A percentile compares a stretch with the other conserved stretches of the same genome.
phyloP scores from a whole-genome alignment of 2,888 invertebrate genomes.

The Lacanobia wlatinum region DNA sequence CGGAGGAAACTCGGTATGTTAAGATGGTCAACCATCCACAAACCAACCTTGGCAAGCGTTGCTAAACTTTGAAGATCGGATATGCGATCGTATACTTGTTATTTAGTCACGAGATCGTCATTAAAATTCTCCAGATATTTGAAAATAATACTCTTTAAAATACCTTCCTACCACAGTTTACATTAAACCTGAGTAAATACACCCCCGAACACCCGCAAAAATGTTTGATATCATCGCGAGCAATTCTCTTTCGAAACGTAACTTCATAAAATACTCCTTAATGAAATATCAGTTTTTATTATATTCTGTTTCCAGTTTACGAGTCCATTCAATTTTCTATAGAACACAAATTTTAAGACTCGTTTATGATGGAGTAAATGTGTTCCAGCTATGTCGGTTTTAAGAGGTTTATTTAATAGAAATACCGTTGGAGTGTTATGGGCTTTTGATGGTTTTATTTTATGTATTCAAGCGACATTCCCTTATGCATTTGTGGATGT shows the following conservation, averaged over 20 bases:
- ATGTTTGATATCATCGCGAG: slow-evolving; percentile 27
- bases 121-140: too few relatives aligned
- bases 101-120: too few relatives aligned
- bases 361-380: slow-evolving; percentile 45
- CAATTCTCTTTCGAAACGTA: slow-evolving; percentile 38
- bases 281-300: slow-evolving; percentile 66
- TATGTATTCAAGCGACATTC: slow-evolving; percentile 8
- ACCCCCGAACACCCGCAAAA: not conserved
- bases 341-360: slow-evolving; percentile 43
- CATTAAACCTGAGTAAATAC: not conserved
- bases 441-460: slow-evolving; percentile 21
- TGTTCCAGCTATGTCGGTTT: slow-evolving; percentile 28
- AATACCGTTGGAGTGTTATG: slow-evolving; percentile 31
- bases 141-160: not conserved
- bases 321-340: slow-evolving; percentile 57
- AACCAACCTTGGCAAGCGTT: too few relatives aligned
- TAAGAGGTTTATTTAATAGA: slow-evolving; percentile 50
- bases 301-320: slow-evolving; percentile 53
- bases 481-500: not conserved
- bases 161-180: too few relatives aligned
- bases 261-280: slow-evolving; percentile 57
- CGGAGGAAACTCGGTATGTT: too few relatives aligned
- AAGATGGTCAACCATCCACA: too few relatives aligned
- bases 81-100: too few relatives aligned
- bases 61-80: too few relatives aligned